phyloP scores from a whole-genome alignment of 2,888 invertebrate species.

The Ligdia adustata region DNA sequence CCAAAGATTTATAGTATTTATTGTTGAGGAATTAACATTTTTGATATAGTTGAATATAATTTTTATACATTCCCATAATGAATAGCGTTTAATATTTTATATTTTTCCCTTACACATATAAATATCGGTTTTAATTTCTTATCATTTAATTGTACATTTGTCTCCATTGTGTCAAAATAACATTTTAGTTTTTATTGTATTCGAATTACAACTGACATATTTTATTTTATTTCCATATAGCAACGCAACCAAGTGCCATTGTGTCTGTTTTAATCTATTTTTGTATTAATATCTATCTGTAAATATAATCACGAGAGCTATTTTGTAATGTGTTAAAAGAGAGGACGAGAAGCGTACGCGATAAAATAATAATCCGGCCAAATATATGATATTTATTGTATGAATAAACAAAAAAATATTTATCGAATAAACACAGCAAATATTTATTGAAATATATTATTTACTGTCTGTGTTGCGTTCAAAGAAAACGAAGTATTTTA shows the following conservation, averaged over 20 bases:
- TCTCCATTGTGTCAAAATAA: neutral
- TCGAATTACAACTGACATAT: slow-evolving; percentile 1
- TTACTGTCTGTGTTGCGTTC: slow-evolving; percentile 42
- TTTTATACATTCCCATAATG: slow-evolving; percentile 72
- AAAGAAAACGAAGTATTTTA: slow-evolving; percentile 45
- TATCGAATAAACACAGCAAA: slow-evolving; percentile 46
- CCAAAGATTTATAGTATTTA: slow-evolving; percentile 83
- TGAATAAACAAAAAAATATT: slow-evolving; percentile 42
- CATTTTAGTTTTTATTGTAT: slow-evolving; percentile 42
- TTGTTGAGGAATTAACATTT: slow-evolving; percentile 73
- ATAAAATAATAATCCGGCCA: slow-evolving; percentile 71
- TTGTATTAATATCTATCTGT: slow-evolving; percentile 66
- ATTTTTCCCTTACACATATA: slow-evolving; percentile 10
- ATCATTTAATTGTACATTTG: slow-evolving; percentile 34
- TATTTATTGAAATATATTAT: slow-evolving; percentile 52
- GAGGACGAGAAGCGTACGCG: slow-evolving; percentile 56
- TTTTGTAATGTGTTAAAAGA: slow-evolving; percentile 60
- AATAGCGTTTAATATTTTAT: slow-evolving; percentile 35
- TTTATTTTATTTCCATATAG: slow-evolving; percentile 54
- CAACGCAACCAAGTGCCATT: slow-evolving; percentile 82
- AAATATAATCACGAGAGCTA: slow-evolving; percentile 65
- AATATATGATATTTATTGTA: slow-evolving; percentile 36
- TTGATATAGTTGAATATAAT: slow-evolving; percentile 71
- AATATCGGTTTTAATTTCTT: slow-evolving; percentile 43
- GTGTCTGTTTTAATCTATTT: slow-evolving; percentile 77